A percentile compares a stretch with the other conserved stretches of the same genome.
Evolutionary conservation across 2,113 vertebrate species (phyloP).

Genomic region (Sarotherodon lohbergeri): DNA sequence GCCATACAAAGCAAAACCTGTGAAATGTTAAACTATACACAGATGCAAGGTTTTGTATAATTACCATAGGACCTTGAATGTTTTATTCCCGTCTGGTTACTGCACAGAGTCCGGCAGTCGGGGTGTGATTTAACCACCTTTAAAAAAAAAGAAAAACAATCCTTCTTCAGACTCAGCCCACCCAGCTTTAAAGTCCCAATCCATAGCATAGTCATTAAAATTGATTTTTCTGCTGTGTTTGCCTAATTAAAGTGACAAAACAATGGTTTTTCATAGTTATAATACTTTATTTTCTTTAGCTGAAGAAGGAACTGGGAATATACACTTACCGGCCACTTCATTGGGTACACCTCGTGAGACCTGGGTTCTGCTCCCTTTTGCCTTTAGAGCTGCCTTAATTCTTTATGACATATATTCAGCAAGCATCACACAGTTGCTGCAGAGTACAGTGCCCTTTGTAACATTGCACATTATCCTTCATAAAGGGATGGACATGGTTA

Average conservation of each 20-base stretch:
- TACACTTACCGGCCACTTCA: rapidly evolving
- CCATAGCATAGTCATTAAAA: not conserved
- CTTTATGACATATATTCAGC: not conserved
- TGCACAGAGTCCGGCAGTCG: not conserved
- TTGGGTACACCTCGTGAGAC: not conserved
- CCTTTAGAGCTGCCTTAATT: not conserved
- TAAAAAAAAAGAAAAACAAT: not conserved
- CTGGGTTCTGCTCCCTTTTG: not conserved
- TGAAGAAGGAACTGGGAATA: not conserved
- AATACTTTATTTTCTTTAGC: not conserved
- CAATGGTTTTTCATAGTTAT: not conserved
- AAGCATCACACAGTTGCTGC: not conserved
- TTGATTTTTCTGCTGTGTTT: not conserved
- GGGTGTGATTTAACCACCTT: not conserved
- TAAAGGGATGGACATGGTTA: not conserved
- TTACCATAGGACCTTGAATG: not conserved
- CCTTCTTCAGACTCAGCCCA: not conserved
- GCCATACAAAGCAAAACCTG: not conserved
- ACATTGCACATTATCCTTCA: not conserved
- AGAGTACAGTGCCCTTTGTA: not conserved
- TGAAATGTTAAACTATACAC: not conserved
- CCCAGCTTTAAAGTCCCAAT: not conserved
- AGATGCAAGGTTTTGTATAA: not conserved
- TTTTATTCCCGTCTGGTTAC: not conserved
- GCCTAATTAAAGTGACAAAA: not conserved